Base-by-base conservation (phyloP, 2,113 vertebrate genomes). In the Phylloscopus trochilus region DNA sequence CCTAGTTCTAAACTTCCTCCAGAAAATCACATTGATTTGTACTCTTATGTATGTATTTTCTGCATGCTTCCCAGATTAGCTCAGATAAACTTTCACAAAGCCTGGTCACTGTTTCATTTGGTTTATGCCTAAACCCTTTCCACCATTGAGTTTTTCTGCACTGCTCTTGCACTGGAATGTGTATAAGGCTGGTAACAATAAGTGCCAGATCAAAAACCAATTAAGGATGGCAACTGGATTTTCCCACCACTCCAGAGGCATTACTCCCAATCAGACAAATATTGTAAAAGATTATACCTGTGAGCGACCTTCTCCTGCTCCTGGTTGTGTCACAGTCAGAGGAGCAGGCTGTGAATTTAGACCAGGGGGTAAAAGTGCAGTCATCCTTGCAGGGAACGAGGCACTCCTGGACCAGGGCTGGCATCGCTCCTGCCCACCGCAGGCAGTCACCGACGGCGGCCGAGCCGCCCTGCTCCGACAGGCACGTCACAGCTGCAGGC, bases 361-460 rank as follows among this genome's bases (percentile, higher is more conserved):
- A 99, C 99, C 99, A 99, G 41, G 98, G 69, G 20, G 98, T 99
- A 15, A 99, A 98, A 3, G 97, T 97, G 96, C 99, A 99, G 97
- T 99, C 99, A 6, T 99, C 99, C 87, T 97, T 98, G 96, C 99
- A 99, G 18, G 98, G 97, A 37, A 99, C 15, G 0, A 90, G 87
- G 80, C 99, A 99, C 56, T 97, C 97, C 91, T 98, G 98, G 22
- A 98, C 97, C 27, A 98, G 97, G 24, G 96, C 41, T 6, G 99
- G 99, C 97, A 98, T 94, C 2, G 98, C 92, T 43, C 97, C 98
- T 56, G 98, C 98, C 98, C 98, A 98, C 28, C 31, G 97, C 93
- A 99, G 67, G 92, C 99, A 99, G 59, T 98, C 98, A 2, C 94
- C 95, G 44, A 99, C 90, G 37, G 98, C 97, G 7, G 97, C 98